Evolutionary conservation across 2,888 invertebrate genomes (phyloP), one percentile per base, ranked within the genome.

Genomic region (Aphidius colemani): DNA sequence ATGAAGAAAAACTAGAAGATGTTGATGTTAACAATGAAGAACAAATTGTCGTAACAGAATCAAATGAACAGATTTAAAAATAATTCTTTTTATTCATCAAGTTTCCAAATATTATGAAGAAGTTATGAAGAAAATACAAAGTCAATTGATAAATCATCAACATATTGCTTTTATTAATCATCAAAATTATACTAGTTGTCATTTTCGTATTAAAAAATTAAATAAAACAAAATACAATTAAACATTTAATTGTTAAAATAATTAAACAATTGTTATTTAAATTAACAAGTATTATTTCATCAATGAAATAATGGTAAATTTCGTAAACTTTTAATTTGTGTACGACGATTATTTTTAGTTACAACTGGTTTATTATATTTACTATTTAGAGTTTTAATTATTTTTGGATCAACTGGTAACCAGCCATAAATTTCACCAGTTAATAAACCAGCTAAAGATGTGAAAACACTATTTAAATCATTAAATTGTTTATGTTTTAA

Each of bases 1-100:
- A 80, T 18, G 81, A 80, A 49, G 80, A 80, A 44, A 78, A 78
- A 59, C 67, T 63, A 0, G 77, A 78, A 55, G 76, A 74, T 45
- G 18, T 41, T 8, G 71, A 69, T 30, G 30, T 0, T 3, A 30
- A 30, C 2, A 30, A 30, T 30, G 5, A 30, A 30, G 30, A 30
- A 30, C 30, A 30, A 30, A 30, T 30, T 30, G 30, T 30, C 0
- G 5, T 5, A 30, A 30, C 30, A 30, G 30, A 30, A 30, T 30
- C 30, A 5, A 30, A 3, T 30, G 30, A 30, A 30, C 30, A 30
- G 5, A 30, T 30, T 0, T 3, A 30, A 30, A 30, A 30, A 30
- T 30, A 30, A 30, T 30, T 30, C 30, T 13, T 13, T 13, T 13
- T 13, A 13, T 13, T 13, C 13, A 13, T 13, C 13, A 13, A 13